Evolutionary conservation across 1,140 invertebrate genomes (phyloP).

Genomic region (Phortica variegata): DNA sequence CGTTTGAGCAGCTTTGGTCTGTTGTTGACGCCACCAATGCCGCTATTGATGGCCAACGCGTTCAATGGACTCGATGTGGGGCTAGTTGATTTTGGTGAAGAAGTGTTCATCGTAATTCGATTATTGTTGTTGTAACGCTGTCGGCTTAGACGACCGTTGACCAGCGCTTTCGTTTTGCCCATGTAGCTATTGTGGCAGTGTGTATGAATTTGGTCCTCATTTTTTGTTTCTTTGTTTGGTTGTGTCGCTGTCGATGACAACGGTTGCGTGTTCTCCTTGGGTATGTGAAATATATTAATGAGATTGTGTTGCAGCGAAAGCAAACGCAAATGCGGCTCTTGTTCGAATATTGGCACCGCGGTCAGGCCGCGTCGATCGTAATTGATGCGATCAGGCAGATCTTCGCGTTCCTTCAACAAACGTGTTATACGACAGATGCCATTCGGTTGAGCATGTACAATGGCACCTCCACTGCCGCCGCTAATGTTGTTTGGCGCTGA

Average conservation of each 20-base stretch:
- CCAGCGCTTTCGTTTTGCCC: no score
- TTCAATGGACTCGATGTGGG: conserved; percentile 33
- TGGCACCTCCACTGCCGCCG: conserved; percentile 47
- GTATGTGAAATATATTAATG: conserved; percentile 69
- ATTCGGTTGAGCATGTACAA: conserved; percentile 47
- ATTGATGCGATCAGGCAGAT: conserved; percentile 74
- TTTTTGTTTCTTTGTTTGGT: background rate
- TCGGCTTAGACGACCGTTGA: no score
- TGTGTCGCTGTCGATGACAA: conserved; percentile 11
- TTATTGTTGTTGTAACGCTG: background rate
- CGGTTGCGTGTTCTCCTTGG: conserved; percentile 39
- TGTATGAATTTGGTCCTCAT: no score
- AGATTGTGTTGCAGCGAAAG: conserved; percentile 90
- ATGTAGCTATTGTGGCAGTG: no score
- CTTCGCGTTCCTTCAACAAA: conserved; percentile 68
- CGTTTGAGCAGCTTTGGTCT: conserved; percentile 35
- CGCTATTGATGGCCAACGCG: conserved; percentile 34
- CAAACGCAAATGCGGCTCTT: conserved; percentile 75
- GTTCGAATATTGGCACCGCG: conserved; percentile 75
- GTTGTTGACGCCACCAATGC: conserved; percentile 8
- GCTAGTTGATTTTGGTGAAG: conserved; percentile 33
- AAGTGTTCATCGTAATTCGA: background rate
- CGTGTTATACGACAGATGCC: conserved; percentile 64
- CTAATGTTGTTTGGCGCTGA: conserved; percentile 29
- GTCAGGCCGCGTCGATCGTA: conserved; percentile 75